Base-by-base conservation (phyloP, 2,113 vertebrate species). In the Chascanopsetta lugubris region DNA sequence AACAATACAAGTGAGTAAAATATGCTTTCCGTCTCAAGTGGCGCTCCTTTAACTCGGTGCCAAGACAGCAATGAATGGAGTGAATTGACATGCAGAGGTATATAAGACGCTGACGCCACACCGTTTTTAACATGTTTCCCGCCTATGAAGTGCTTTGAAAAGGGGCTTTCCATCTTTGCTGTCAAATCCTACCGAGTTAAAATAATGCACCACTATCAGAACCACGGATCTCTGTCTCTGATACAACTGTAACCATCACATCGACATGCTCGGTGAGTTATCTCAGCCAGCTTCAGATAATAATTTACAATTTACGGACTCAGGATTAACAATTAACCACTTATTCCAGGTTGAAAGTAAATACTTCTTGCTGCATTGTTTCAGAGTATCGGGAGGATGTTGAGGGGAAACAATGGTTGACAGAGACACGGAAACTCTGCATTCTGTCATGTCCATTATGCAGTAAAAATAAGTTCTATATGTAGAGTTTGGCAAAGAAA, bases 241-340 rank as follows among this genome's bases (percentile, higher is more conserved):
- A 63, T 71, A n/a, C 43, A 25, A 10, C 3, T 2, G 61, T 22
- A 75, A 73, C 17, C n/a, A 38, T 25, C 22, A 60, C 21, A 48
- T 25, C 34, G 43, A 45, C 24, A 6, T 8, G 5, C 25, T 68
- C n/a, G 36, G 47, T 5, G 49, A 9, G 38, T 62, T 48, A 51
- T 56, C 40, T 42, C 24, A 17, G 57, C 3, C 6, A 36, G 57
- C 2, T 55, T 38, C 32, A 32, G 75, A 83, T 61, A 85, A 86
- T 85, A 50, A 79, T 76, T 81, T 56, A 87, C 70, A 67, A 72
- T 69, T 66, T 57, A 67, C 30, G 71, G 36, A 17, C 57, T 53
- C 15, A 49, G 53, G 74, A 69, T 86, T 87, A 87, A 88, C 62
- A 80, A 81, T 86, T 86, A 84, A 88, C 80, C 34, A 68, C 26